These are phyloP conservation scores for Drosophila insularis DNA, from an alignment of 1,140 invertebrate genomes.

Conservation along the genomic window DNA sequence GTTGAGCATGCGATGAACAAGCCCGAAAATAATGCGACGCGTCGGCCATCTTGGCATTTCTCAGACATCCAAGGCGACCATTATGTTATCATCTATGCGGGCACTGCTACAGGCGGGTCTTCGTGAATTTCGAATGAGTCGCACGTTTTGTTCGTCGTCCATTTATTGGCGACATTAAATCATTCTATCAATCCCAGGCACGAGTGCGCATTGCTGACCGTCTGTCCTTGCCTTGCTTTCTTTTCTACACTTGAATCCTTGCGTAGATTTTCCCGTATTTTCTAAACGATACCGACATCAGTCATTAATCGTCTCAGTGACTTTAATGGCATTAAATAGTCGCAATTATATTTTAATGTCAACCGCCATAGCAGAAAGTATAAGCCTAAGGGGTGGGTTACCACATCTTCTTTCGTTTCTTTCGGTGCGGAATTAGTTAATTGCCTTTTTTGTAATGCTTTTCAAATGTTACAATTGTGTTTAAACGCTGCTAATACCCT, in stretches of 20 bases:
- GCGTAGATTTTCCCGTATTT: slow-evolving; percentile 8
- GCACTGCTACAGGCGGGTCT: slow-evolving; percentile 41
- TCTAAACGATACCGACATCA: slow-evolving; percentile 53
- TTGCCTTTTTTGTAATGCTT: slow-evolving; percentile 43
- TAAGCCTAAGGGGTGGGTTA: slow-evolving; percentile 40
- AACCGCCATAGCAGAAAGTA: slow-evolving; percentile 27
- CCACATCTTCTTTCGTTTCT: slow-evolving; percentile 7
- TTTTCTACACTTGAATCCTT: not conserved
- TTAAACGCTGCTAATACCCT: no score
- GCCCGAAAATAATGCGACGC: slow-evolving; percentile 24
- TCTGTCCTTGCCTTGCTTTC: not conserved
- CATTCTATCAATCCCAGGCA: slow-evolving; percentile 79
- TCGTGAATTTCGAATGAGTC: slow-evolving; percentile 66
- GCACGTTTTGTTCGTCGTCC: slow-evolving; percentile 63
- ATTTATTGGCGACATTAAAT: slow-evolving; percentile 80
- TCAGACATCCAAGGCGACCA: slow-evolving; percentile 17
- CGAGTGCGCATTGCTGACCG: slow-evolving; percentile 37
- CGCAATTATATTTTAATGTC: slow-evolving; percentile 79
- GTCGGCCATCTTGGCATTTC: slow-evolving; percentile 63
- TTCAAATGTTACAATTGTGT: not conserved
- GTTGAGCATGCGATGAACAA: slow-evolving; percentile 69
- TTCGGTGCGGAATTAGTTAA: slow-evolving; percentile 59
- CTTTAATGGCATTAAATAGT: slow-evolving; percentile 80
- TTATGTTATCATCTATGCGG: slow-evolving; percentile 7
- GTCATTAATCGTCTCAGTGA: slow-evolving; percentile 78